A percentile compares a stretch with the other conserved stretches of the same genome.
These are phyloP conservation scores for Decapterus maruadsi DNA, from an alignment of 2,797 vertebrate genomes.

Conservation along the genomic window DNA sequence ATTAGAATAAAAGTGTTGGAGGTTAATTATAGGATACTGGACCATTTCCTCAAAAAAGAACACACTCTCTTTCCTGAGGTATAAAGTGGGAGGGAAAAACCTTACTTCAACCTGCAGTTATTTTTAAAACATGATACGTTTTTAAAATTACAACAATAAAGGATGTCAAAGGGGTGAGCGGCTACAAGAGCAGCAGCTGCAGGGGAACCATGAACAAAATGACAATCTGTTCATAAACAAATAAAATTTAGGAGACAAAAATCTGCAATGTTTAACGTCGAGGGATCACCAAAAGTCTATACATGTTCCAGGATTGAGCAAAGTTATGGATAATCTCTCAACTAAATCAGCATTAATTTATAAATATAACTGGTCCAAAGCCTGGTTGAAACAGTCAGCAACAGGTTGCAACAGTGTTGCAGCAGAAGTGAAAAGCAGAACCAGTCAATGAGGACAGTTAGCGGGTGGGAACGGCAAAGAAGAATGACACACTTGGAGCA, in stretches of 20 bases:
- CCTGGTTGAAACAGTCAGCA: slow-evolving; percentile 4
- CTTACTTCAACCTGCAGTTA: not conserved
- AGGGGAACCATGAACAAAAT: not conserved
- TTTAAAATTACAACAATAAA: not conserved
- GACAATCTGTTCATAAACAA: too few species aligned
- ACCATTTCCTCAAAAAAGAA: not conserved
- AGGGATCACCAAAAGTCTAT: too few species aligned
- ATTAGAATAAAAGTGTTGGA: not conserved
- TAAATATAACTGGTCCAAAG: not conserved
- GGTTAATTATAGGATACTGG: not conserved
- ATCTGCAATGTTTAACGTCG: not conserved
- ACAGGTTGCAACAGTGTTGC: not conserved
- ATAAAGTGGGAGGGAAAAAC: not conserved
- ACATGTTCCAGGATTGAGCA: too few species aligned
- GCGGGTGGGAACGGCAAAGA: not conserved
- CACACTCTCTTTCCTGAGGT: not conserved
- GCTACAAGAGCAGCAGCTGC: not conserved
- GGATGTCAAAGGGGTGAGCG: not conserved
- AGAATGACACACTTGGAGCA: not conserved
- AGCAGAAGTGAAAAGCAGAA: not conserved
- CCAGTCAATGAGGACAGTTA: not conserved
- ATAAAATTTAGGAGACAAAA: not conserved
- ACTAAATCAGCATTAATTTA: not conserved
- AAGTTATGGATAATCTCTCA: not conserved
- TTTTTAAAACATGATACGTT: not conserved